Base-by-base conservation (phyloP, 2,113 vertebrate species). In the Neodon shergylaensis region DNA sequence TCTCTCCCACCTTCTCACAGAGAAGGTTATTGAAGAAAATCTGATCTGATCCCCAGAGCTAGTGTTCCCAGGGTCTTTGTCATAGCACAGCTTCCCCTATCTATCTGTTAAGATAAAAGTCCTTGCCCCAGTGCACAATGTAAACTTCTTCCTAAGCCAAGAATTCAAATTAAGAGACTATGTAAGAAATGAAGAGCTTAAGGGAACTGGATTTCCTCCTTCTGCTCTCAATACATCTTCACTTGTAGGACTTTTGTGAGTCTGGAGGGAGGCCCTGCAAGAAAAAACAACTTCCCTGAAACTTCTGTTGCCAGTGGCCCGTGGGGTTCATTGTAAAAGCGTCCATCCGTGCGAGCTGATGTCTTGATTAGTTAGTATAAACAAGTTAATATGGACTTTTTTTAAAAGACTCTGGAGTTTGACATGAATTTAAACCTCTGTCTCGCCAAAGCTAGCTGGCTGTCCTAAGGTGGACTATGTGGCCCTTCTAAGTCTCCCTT, bases 311-410 rank as follows among this genome's bases (percentile, higher is more conserved):
- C 54, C 42, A 74, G 19, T 16, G 36, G 36, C 47, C 66, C 22
- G 7, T 39, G 14, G 54, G 14, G 4, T 85, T 88, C 42, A 36
- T 49, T 93, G 33, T 28, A 13, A 28, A 81, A 88, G 49, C 0
- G 33, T 44, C 61, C 36, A 85, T 91, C 21, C n/a, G 78, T 26
- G 17, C 44, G 82, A 31, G 17, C 16, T 86, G 70, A 86, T 68
- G 28, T 58, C 44, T 66, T 95, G 36, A 77, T 79, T 88, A 49
- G 61, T 95, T 81, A 92, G 83, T 3, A 88, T 58, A 86, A 96
- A 74, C 42, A 72, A 21, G 26, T 82, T 61, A 54, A 88, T 52
- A 7, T 3, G 54, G 13, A 87, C 47, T 3, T 93, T 54, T 42
- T 42, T 21, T 19, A 73, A 82, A 86, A 86, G 63, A 16, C 31